These are phyloP conservation scores for Drosophila nigromelanica DNA, from an alignment of 1,140 invertebrate species.

Conservation along the genomic window DNA sequence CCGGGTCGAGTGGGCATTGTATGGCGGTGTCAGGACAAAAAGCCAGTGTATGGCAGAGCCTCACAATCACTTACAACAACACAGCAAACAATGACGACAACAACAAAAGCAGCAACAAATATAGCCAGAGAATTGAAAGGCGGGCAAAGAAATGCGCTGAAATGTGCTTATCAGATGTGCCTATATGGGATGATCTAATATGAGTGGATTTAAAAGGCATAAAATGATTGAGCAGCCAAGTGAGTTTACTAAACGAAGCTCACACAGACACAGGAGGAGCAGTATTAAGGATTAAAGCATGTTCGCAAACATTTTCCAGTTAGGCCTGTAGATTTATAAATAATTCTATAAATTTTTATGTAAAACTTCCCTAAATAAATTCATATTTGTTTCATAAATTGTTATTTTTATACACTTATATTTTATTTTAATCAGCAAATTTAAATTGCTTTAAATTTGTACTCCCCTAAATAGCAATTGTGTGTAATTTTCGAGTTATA, in stretches of 20 bases:
- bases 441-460: no score
- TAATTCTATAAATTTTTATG: no score
- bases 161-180: constrained; percentile 22
- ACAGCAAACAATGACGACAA: constrained; percentile 61
- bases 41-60: constrained; percentile 58
- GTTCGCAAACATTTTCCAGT: no score
- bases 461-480: no score
- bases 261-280: neutral
- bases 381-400: no score
- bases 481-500: neutral
- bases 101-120: constrained; percentile 27
- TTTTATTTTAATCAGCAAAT: no score
- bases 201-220: constrained; percentile 13
- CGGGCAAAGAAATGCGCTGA: constrained; percentile 20
- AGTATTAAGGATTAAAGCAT: no score
- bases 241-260: neutral
- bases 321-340: no score
- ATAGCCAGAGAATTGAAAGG: constrained; percentile 6
- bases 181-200: constrained; percentile 28
- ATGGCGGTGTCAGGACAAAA: constrained; percentile 59
- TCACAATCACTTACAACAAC: constrained; percentile 66
- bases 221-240: constrained; percentile 16
- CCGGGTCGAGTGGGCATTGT: constrained; percentile 61
- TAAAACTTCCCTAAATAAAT: no score
- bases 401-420: no score